Evolutionary conservation across 2,888 invertebrate genomes (phyloP).

Genomic region (Limnephilus lunatus): DNA sequence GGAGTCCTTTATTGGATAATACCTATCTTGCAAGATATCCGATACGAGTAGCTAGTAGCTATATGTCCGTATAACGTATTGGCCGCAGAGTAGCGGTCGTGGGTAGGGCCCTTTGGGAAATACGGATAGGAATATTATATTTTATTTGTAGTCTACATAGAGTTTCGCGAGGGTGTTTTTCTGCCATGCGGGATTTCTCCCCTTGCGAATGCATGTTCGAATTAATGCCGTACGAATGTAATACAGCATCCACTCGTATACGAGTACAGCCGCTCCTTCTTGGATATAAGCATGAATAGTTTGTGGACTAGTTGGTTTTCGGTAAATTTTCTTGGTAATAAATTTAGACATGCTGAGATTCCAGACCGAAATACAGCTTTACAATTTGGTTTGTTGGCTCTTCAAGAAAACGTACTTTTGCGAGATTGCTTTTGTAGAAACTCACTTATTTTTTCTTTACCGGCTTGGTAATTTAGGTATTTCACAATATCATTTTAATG

Average conservation of each 20-base stretch:
- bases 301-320: neutral
- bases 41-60: neutral
- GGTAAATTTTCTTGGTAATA: neutral
- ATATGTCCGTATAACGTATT: neutral
- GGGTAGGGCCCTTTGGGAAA: slow-evolving; percentile 20
- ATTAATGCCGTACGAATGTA: neutral
- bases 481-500: too few relatives aligned
- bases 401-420: too few relatives aligned
- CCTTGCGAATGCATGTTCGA: slow-evolving; percentile 26
- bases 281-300: neutral
- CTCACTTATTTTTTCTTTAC: too few relatives aligned
- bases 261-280: neutral
- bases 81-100: neutral
- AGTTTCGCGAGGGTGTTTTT: slow-evolving; percentile 19
- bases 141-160: slow-evolving; percentile 36
- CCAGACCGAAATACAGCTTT: neutral
- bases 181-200: neutral
- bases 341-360: neutral
- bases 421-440: too few relatives aligned
- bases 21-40: neutral
- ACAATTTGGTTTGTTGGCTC: neutral
- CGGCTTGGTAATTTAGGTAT: too few relatives aligned
- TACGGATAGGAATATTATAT: slow-evolving; percentile 33
- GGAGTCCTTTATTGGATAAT: neutral
- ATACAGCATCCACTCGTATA: neutral